Percentiles rank a stretch among this genome's conserved stretches.
Conservation (phyloP, 2,888 invertebrate species). For the Allophyes oxyacanthae region DNA sequence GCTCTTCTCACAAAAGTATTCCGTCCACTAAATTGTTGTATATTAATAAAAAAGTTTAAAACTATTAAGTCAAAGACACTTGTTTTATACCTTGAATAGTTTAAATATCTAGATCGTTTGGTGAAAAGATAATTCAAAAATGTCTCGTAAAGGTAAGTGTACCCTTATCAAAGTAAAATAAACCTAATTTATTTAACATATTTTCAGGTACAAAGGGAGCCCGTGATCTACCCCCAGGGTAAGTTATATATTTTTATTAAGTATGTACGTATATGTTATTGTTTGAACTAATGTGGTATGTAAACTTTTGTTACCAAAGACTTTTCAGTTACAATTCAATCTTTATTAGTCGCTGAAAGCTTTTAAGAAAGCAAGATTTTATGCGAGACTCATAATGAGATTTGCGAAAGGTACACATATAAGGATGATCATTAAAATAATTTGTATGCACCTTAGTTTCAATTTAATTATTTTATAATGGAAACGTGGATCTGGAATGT, state of each 20-base stretch:
- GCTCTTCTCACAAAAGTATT: too few relatives aligned
- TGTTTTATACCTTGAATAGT: too few relatives aligned
- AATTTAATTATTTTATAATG: constrained; percentile 1
- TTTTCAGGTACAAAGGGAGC: constrained; percentile 57
- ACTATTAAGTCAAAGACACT: too few relatives aligned
- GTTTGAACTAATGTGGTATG: constrained; percentile 33
- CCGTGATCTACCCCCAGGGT: constrained; percentile 53
- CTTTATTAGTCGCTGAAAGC: too few relatives aligned
- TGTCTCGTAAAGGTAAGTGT: constrained; percentile 22
- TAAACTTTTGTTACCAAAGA: too few relatives aligned
- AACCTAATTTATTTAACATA: constrained; percentile 55
- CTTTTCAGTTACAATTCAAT: too few relatives aligned
- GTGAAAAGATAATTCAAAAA: constrained; percentile 35
- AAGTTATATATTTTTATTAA: constrained; percentile 41
- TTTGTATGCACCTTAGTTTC: constrained; percentile 3
- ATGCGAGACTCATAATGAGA: background rate
- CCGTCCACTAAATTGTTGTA: too few relatives aligned
- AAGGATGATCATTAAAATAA: constrained; percentile 14
- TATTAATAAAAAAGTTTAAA: too few relatives aligned
- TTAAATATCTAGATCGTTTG: too few relatives aligned
- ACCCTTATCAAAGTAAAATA: constrained; percentile 46
- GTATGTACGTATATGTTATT: constrained; percentile 39
- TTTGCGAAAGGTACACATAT: constrained; percentile 8
- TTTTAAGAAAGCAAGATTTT: too few relatives aligned
- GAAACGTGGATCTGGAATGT: background rate